These are phyloP conservation scores for Mugil cephalus DNA, from an alignment of 2,113 vertebrate species.

Conservation along the genomic window DNA sequence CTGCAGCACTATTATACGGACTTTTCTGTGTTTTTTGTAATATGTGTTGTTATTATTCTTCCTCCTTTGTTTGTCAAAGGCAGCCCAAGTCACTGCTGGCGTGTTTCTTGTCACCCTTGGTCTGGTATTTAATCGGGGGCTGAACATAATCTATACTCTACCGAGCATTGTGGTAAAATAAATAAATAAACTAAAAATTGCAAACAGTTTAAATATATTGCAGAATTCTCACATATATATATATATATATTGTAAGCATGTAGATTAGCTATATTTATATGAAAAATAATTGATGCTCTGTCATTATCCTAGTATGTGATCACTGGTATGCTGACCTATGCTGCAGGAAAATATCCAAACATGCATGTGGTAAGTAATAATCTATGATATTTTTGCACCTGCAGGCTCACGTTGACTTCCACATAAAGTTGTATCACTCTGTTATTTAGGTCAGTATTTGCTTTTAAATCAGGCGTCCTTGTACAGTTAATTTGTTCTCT, in stretches of 20 bases:
- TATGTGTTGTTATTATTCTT: background rate
- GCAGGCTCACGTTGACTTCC: background rate
- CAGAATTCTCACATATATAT: too few species aligned
- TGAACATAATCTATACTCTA: background rate
- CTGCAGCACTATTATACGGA: background rate
- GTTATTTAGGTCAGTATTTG: too few species aligned
- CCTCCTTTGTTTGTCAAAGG: slow-evolving; percentile 58
- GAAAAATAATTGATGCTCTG: background rate
- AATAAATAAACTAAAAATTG: too few species aligned
- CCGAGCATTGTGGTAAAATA: slow-evolving; percentile 74
- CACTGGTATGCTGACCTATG: slow-evolving; percentile 72
- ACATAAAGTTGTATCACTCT: too few species aligned
- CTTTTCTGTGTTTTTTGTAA: background rate
- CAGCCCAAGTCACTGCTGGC: slow-evolving; percentile 72
- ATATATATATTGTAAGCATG: background rate
- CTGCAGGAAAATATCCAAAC: slow-evolving; percentile 72
- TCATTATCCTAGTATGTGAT: slow-evolving; percentile 74
- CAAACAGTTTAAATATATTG: too few species aligned
- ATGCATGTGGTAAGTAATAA: slow-evolving; percentile 77
- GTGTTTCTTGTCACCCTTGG: slow-evolving; percentile 72
- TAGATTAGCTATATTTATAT: background rate
- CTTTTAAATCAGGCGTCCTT: too few species aligned
- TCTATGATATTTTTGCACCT: too few species aligned
- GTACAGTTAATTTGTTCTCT: background rate
- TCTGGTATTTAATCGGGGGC: background rate